phyloP scores from a whole-genome alignment of 2,888 invertebrate genomes.

The Diarsia mendica region DNA sequence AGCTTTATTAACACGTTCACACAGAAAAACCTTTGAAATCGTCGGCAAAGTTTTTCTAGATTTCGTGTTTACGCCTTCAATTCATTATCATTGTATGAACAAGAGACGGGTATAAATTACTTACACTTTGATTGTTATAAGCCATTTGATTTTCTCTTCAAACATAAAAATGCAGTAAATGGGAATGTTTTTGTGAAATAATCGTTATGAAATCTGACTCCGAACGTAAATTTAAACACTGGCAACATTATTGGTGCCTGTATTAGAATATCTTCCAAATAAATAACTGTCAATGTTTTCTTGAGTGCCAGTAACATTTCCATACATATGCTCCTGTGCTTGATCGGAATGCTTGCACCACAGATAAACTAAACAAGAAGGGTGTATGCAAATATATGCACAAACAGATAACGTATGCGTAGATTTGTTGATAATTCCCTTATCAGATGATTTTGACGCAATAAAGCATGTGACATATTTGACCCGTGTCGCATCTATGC shows the following conservation, averaged over 20 bases:
- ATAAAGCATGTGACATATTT: constrained; percentile 70
- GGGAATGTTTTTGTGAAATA: constrained; percentile 29
- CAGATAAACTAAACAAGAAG: constrained; percentile 45
- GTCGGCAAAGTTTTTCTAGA: constrained; percentile 34
- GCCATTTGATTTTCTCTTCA: constrained; percentile 39
- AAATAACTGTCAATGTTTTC: constrained; percentile 32
- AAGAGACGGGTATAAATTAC: constrained; percentile 43
- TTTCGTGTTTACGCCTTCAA: constrained; percentile 48
- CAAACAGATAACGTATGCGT: constrained; percentile 25
- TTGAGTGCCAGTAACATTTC: constrained; percentile 20
- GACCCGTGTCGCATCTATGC: constrained; percentile 72
- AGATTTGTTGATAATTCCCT: constrained; percentile 55
- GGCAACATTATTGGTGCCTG: constrained; percentile 1
- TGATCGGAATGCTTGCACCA: constrained; percentile 13
- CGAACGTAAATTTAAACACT: constrained; percentile 22
- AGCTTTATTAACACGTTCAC: constrained; percentile 50
- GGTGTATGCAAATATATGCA: constrained; percentile 52
- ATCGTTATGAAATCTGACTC: constrained; percentile 32
- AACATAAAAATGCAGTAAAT: constrained; percentile 14
- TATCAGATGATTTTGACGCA: constrained; percentile 65
- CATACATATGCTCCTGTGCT: constrained; percentile 28
- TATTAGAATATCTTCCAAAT: constrained; percentile 36
- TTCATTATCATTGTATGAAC: constrained; percentile 52
- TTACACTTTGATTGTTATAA: constrained; percentile 24
- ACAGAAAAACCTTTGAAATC: constrained; percentile 59